A percentile compares a stretch with the other conserved stretches of the same genome.
Conservation (phyloP, 1,140 invertebrate species). For the Nephila pilipes region DNA sequence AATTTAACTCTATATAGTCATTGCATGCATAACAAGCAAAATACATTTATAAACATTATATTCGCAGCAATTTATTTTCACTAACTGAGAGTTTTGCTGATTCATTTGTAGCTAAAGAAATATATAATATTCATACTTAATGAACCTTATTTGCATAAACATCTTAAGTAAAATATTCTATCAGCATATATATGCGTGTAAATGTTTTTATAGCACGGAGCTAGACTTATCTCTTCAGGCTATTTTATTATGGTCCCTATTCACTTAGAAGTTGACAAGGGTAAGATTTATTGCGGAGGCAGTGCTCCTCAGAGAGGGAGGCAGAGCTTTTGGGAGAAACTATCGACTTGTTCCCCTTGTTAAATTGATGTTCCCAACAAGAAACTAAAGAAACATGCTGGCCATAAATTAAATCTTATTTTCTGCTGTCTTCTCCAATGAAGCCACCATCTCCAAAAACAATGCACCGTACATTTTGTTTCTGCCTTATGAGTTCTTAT, state of each 20-base stretch:
- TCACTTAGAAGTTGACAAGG: conserved; percentile 69
- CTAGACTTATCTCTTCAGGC: conserved; percentile 10
- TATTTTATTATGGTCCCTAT: conserved; percentile 43
- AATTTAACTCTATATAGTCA: no score
- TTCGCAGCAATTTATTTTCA: no score
- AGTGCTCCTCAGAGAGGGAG: conserved; percentile 46
- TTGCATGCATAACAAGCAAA: no score
- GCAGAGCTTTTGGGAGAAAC: conserved; percentile 68
- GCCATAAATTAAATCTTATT: conserved; percentile 76
- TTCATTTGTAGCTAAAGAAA: no score
- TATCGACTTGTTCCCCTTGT: conserved; percentile 76
- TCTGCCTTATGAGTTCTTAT: conserved; percentile 55
- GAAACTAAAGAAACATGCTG: conserved; percentile 70
- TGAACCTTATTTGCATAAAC: no score
- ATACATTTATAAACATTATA: no score
- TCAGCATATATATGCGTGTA: no score
- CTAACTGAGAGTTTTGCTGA: no score
- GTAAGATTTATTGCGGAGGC: conserved; percentile 69
- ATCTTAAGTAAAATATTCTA: no score
- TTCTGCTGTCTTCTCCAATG: conserved; percentile 74
- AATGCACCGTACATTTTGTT: conserved; percentile 43
- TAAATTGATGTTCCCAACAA: conserved; percentile 75
- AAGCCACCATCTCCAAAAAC: conserved; percentile 68
- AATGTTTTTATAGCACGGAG: not conserved
- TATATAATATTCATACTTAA: no score